Evolutionary conservation across 2,888 invertebrate species (phyloP).

Genomic region (Megalurothrips usitatus): DNA sequence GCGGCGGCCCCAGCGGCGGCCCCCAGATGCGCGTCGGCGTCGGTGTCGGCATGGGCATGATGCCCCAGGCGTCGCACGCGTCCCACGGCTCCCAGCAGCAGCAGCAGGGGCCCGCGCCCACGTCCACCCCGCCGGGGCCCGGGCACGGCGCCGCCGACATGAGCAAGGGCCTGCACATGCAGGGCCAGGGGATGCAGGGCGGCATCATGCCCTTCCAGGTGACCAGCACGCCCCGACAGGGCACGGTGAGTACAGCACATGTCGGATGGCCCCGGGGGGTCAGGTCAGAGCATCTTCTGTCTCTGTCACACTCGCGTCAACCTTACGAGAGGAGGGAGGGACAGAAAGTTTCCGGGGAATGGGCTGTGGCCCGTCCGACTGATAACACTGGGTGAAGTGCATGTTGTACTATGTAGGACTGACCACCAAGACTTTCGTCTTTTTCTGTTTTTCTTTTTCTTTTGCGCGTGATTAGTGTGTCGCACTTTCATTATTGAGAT

Average conservation of each 20-base stretch:
- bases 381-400: no score
- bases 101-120: background rate
- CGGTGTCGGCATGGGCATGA: background rate
- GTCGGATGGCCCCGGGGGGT: no score
- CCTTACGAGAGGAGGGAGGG: no score
- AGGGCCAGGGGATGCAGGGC: background rate
- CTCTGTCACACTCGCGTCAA: no score
- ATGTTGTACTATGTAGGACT: no score
- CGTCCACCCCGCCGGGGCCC: background rate
- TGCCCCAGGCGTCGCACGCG: background rate
- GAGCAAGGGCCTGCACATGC: conserved; percentile 12
- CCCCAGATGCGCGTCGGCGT: conserved; percentile 10
- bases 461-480: no score
- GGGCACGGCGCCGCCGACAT: background rate
- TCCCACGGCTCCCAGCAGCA: background rate
- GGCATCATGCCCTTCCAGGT: conserved; percentile 2
- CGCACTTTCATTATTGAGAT: no score
- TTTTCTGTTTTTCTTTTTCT: no score
- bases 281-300: no score
- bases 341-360: no score
- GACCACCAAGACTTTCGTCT: no score
- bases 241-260: background rate
- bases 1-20: conserved; percentile 20
- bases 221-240: background rate
- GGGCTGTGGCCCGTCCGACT: no score